These are phyloP conservation scores for Erpornis zantholeuca DNA, from an alignment of 2,113 vertebrate species.

Conservation along the genomic window DNA sequence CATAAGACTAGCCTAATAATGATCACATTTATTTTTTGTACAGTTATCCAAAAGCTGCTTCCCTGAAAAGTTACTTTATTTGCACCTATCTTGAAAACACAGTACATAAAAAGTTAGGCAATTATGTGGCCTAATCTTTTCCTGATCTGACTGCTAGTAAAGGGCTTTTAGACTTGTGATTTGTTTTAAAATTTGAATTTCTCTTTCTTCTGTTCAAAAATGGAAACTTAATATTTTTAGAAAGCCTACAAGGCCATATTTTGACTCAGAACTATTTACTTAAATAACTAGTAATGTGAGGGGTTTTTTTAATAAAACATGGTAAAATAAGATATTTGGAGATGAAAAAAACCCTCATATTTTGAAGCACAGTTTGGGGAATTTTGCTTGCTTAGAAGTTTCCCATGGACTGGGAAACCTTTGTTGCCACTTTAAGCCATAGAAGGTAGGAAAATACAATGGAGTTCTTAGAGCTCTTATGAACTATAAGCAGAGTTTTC, in stretches of 20 bases:
- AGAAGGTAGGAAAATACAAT: background rate
- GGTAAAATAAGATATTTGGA: background rate
- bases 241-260: background rate
- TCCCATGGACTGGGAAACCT: background rate
- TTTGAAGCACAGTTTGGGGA: background rate
- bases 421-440: background rate
- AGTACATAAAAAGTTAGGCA: background rate
- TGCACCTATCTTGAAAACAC: background rate
- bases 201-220: background rate
- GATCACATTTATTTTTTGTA: background rate
- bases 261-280: background rate
- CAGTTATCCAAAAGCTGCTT: background rate
- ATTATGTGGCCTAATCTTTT: background rate
- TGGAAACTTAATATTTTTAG: background rate
- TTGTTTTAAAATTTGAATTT: background rate
- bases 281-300: background rate
- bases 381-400: background rate
- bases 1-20: background rate
- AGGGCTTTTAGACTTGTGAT: background rate
- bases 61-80: background rate
- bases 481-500: background rate
- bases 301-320: background rate
- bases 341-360: fast-evolving
- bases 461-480: background rate
- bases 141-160: background rate